phyloP scores from a whole-genome alignment of 2,797 vertebrate species.

The Numenius phaeopus region DNA sequence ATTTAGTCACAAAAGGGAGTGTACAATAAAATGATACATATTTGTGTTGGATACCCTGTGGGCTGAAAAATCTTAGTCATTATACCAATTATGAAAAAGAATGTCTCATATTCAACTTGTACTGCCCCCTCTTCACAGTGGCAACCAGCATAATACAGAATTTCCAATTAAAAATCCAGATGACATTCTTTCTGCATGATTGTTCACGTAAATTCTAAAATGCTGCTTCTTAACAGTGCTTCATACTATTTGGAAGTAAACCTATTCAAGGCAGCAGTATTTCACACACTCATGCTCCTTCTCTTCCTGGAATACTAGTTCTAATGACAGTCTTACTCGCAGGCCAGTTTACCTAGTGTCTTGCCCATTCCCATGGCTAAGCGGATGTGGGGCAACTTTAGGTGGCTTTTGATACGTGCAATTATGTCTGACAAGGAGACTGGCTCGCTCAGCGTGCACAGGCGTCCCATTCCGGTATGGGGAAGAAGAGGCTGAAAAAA shows the following conservation, averaged over 20 bases:
- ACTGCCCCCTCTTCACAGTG: neutral
- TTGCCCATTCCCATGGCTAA: conserved; percentile 88
- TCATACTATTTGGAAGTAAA: neutral
- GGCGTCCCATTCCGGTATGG: conserved; percentile 90
- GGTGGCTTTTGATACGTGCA: conserved; percentile 88
- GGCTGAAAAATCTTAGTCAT: neutral
- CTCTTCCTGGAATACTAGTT: neutral
- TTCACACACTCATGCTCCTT: neutral
- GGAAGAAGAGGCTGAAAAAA: conserved; percentile 84
- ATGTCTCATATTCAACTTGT: neutral
- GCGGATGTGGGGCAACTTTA: conserved; percentile 87
- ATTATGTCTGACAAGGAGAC: conserved; percentile 81
- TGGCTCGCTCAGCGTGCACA: conserved; percentile 84
- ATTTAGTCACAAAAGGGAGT: neutral
- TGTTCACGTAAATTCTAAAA: neutral
- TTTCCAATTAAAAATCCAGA: neutral
- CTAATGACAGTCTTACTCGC: neutral
- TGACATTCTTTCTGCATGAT: neutral
- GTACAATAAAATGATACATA: neutral
- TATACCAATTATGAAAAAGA: neutral
- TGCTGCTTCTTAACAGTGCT: neutral
- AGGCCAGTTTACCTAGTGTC: conserved; percentile 81
- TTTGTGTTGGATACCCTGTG: neutral
- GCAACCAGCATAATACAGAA: neutral
- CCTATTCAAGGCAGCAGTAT: neutral